Percentiles rank a stretch among this genome's conserved stretches.
Evolutionary conservation across 2,113 vertebrate species (phyloP).

Genomic region (Pantherophis guttatus): DNA sequence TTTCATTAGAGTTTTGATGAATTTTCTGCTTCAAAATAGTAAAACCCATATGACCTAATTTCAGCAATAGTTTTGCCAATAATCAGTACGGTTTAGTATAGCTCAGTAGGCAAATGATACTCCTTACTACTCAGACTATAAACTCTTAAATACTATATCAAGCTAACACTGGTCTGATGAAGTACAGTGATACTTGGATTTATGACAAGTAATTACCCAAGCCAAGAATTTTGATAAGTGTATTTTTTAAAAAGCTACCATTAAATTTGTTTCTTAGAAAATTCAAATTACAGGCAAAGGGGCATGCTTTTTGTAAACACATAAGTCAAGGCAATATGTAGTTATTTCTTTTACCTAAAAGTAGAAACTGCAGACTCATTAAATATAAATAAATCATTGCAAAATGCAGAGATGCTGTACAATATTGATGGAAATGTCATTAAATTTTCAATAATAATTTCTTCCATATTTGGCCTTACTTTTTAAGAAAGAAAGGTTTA

Average conservation of each 20-base stretch:
- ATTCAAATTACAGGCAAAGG: constrained; percentile 28
- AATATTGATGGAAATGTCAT: constrained; percentile 73
- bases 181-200: not conserved
- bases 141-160: not conserved
- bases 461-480: constrained; percentile 56
- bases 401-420: constrained; percentile 62
- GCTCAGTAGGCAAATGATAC: not conserved
- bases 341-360: constrained; percentile 69
- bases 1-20: too few relatives aligned
- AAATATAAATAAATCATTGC: constrained; percentile 70
- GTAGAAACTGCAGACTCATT: constrained; percentile 70
- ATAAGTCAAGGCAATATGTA: constrained; percentile 56
- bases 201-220: not conserved
- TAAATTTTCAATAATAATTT: constrained; percentile 75
- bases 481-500: constrained; percentile 13
- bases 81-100: too few relatives aligned
- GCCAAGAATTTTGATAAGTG: not conserved
- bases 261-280: constrained; percentile 30
- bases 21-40: too few relatives aligned
- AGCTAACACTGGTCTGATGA: not conserved
- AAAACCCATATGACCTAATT: too few relatives aligned
- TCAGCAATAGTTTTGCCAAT: too few relatives aligned
- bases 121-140: not conserved
- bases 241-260: constrained; percentile 5
- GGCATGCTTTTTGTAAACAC: constrained; percentile 48